phyloP scores from a whole-genome alignment of 2,888 invertebrate genomes.

The Falcaria lacertinaria region DNA sequence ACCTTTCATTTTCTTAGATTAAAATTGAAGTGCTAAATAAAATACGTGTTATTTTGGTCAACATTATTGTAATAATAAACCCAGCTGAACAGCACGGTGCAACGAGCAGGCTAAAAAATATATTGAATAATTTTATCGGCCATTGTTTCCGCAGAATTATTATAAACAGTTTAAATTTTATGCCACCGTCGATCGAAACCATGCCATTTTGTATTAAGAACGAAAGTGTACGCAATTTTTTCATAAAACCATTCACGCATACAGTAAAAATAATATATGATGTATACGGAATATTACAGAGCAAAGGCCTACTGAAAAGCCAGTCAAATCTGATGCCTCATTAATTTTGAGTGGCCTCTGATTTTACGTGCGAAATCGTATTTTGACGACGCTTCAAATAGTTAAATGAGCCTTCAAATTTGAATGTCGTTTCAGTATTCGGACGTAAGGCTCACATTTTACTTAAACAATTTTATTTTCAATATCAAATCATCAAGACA shows the following conservation, averaged over 20 bases:
- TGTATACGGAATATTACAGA: no score
- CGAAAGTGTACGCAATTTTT: background rate
- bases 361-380: no score
- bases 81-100: conserved; percentile 27
- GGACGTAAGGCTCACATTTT: no score
- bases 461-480: no score
- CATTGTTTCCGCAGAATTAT: conserved; percentile 47
- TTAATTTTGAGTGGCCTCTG: no score
- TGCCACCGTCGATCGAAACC: background rate
- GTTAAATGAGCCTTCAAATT: no score
- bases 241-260: background rate
- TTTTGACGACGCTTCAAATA: no score
- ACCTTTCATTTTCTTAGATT: background rate
- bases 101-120: conserved; percentile 36
- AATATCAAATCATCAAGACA: no score
- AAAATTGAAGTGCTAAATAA: background rate
- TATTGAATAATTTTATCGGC: conserved; percentile 57
- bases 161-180: conserved; percentile 24
- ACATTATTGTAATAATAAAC: conserved; percentile 28
- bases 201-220: background rate
- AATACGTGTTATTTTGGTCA: conserved; percentile 19
- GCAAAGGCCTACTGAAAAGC: no score
- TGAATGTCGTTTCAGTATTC: no score
- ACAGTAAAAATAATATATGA: no score
- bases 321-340: no score